phyloP scores from a whole-genome alignment of 2,888 invertebrate species.

The Plagodis dolabraria region DNA sequence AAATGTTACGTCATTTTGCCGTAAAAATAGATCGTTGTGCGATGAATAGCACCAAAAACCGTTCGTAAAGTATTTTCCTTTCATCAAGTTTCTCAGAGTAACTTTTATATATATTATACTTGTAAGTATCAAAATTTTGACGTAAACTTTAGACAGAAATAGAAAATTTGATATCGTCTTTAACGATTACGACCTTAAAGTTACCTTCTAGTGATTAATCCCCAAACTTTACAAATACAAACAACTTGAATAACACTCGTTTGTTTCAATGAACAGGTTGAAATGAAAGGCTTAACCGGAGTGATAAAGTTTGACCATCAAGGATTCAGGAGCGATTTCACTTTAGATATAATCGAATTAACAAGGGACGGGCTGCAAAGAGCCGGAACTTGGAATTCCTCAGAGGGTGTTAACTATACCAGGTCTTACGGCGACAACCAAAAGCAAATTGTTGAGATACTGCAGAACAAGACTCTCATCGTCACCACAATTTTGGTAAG shows the following conservation, averaged over 20 bases:
- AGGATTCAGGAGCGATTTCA: conserved; percentile 96
- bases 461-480: conserved; percentile 95
- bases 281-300: conserved; percentile 96
- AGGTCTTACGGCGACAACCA: conserved; percentile 94
- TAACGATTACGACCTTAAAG: conserved; percentile 26
- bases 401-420: conserved; percentile 94
- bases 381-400: conserved; percentile 95
- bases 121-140: conserved; percentile 6
- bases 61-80: conserved; percentile 13
- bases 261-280: conserved; percentile 87
- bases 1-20: no score
- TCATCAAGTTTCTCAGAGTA: conserved; percentile 4
- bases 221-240: conserved; percentile 37
- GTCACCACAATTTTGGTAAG: conserved; percentile 95
- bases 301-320: conserved; percentile 97
- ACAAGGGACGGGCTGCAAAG: conserved; percentile 92
- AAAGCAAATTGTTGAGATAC: conserved; percentile 94
- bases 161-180: conserved; percentile 17
- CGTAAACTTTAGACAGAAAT: conserved; percentile 12
- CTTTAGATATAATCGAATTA: conserved; percentile 95
- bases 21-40: no score
- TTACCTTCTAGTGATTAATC: conserved; percentile 28
- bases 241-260: conserved; percentile 43
- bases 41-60: no score
- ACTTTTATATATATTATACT: not conserved